Base-by-base conservation (phyloP, 2,797 vertebrate genomes). In the Vireo griseus region DNA sequence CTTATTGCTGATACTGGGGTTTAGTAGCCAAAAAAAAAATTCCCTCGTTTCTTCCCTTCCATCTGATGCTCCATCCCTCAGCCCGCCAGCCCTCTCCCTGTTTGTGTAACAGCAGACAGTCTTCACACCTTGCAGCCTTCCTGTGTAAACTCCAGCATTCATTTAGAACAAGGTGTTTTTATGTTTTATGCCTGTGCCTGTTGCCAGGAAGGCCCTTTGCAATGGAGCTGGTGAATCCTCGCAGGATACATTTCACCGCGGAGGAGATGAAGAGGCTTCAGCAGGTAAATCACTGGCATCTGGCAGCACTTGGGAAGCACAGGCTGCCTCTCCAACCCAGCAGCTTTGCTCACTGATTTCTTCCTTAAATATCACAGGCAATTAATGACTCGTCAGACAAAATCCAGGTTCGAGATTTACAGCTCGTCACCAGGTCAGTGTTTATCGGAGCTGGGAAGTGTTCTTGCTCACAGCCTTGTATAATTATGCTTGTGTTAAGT, bases 201-300 rank as follows among this genome's bases (percentile, higher is more conserved):
- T 89, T 96, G 94, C 77, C 98, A 99, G 99, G 99, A 97, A 98
- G 99, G 79, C 99, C 99, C 16, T 99, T 99, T 90, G 99, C 99
- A 3, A 96, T 99, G 92, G 99, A 99, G 98, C 97, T 99, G 94
- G 97, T 99, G 97, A 99, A 99, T 96, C 99, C 99, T 94, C 99
- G 97, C 95, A 98, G 97, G 96, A 93, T 98, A 74, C 97, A 42
- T 76, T 95, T 99, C 74, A 98, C 83, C 93, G 92, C 91, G 13
- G 96, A 89, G 55, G 98, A 99, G 93, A 98, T 99, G 95, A 99
- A 97, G 91, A 97, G 98, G 87, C 98, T 99, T n/a, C 99, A 99
- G 97, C 98, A 99, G 99, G 99, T 99, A 98, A 97, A 94, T 81
- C 79, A 37, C 78, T 22, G 90, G 58, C 88, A 72, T 68, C 77